Percentiles rank a stretch among this genome's conserved stretches.
phyloP scores from a whole-genome alignment of 1,140 invertebrate genomes.

The Xylocopa sonorina region DNA sequence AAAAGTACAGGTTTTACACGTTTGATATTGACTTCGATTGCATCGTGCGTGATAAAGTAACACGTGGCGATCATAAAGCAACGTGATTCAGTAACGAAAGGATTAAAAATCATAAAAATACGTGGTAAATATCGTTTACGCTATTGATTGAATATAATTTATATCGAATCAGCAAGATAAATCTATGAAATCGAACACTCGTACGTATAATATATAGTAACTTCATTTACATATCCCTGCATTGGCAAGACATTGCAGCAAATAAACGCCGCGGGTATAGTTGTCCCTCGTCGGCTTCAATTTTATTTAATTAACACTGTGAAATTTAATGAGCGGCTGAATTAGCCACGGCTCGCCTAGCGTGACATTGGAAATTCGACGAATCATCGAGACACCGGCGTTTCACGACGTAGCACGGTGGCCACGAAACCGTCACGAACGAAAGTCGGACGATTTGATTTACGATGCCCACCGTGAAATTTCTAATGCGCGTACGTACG shows the following conservation, averaged over 20 bases:
- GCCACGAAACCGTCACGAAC: conserved; percentile 34
- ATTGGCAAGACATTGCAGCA: too few species aligned
- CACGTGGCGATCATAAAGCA: not conserved
- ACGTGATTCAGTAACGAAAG: not conserved
- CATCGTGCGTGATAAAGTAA: not conserved
- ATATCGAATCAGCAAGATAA: too few species aligned
- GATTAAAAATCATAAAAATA: too few species aligned
- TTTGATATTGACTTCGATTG: not conserved
- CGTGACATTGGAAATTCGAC: not conserved
- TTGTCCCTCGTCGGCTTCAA: not conserved
- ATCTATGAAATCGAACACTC: too few species aligned
- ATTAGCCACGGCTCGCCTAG: not conserved
- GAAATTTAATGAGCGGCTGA: not conserved
- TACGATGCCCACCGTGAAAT: conserved; percentile 55
- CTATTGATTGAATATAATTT: too few species aligned
- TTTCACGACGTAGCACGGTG: not conserved
- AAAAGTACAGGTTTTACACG: too few species aligned
- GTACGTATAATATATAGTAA: too few species aligned
- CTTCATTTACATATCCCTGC: too few species aligned
- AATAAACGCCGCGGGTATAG: too few species aligned
- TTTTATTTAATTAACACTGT: not conserved
- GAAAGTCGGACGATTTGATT: conserved; percentile 62
- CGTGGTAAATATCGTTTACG: too few species aligned
- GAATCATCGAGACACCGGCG: not conserved
- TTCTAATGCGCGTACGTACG: conserved; percentile 58